These are phyloP conservation scores for Neostethus bicornis DNA, from an alignment of 2,797 vertebrate genomes.

Conservation along the genomic window DNA sequence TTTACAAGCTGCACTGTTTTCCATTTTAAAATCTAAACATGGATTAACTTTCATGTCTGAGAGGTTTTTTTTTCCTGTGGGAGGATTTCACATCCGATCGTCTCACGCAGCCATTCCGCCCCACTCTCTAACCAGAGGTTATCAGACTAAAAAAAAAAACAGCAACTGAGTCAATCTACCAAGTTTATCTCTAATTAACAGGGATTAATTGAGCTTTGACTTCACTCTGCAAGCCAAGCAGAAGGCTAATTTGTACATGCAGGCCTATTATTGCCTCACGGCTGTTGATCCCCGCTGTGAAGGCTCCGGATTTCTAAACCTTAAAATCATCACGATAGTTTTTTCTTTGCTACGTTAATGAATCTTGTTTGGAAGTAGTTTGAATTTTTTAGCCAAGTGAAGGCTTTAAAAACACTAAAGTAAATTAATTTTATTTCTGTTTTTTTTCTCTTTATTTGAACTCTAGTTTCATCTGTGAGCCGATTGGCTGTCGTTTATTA, in stretches of 20 bases:
- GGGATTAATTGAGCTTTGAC: slow-evolving; percentile 73
- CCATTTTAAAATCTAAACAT: slow-evolving; percentile 55
- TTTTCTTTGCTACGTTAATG: slow-evolving; percentile 31
- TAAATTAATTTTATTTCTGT: background rate
- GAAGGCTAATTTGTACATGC: slow-evolving; percentile 63
- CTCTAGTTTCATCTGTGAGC: no score
- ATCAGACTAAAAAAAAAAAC: slow-evolving; percentile 54
- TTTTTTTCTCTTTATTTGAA: background rate
- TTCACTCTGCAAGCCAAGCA: slow-evolving; percentile 59
- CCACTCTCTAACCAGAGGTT: slow-evolving; percentile 55
- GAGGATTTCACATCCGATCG: slow-evolving; percentile 35
- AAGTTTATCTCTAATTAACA: slow-evolving; percentile 79
- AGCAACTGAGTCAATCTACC: slow-evolving; percentile 61
- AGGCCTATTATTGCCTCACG: slow-evolving; percentile 52
- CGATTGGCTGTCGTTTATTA: no score
- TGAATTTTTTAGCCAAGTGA: slow-evolving; percentile 1
- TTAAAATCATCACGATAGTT: slow-evolving; percentile 33
- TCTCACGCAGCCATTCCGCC: slow-evolving; percentile 42
- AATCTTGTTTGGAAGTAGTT: slow-evolving; percentile 13
- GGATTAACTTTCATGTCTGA: slow-evolving; percentile 46
- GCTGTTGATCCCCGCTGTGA: slow-evolving; percentile 61
- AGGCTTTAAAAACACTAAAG: slow-evolving; percentile 9
- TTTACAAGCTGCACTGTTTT: slow-evolving; percentile 34
- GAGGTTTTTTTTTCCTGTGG: slow-evolving; percentile 28
- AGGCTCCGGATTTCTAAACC: slow-evolving; percentile 38